Conservation (phyloP, 2,797 vertebrate species). For the Fratercula arctica region DNA sequence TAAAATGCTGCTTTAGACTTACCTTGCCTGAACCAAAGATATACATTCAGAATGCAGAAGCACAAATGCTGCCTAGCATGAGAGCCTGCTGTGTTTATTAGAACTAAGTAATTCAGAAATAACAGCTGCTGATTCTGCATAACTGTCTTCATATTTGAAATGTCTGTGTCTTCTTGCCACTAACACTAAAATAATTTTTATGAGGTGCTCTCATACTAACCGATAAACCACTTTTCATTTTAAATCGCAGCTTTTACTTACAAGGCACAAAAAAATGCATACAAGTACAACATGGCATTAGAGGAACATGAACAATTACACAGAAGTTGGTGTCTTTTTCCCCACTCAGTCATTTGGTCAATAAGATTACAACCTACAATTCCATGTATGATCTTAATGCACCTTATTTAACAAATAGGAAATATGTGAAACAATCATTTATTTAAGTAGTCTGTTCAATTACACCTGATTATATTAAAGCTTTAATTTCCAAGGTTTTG, state of each 20-base stretch:
- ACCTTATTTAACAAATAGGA: neutral
- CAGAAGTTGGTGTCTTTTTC: neutral
- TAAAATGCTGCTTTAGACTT: constrained; percentile 14
- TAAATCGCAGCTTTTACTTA: constrained; percentile 4
- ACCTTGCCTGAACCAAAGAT: neutral
- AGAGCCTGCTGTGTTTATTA: constrained; percentile 46
- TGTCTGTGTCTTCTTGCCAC: neutral
- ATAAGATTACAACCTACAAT: neutral
- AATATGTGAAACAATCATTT: neutral
- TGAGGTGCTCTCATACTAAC: constrained; percentile 18
- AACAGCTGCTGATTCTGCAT: constrained; percentile 47
- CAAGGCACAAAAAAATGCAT: constrained; percentile 9
- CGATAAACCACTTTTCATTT: neutral
- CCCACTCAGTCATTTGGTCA: neutral
- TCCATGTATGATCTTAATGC: neutral
- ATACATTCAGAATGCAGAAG: constrained; percentile 42
- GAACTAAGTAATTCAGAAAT: constrained; percentile 39
- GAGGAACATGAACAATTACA: neutral
- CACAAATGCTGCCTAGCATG: neutral
- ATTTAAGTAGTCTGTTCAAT: neutral
- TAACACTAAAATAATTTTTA: constrained; percentile 56
- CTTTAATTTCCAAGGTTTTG: constrained; percentile 15
- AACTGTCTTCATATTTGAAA: constrained; percentile 2
- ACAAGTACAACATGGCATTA: neutral
- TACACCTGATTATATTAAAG: neutral